These are phyloP conservation scores for Prinia subflava DNA, from an alignment of 2,113 vertebrate genomes.

Conservation along the genomic window DNA sequence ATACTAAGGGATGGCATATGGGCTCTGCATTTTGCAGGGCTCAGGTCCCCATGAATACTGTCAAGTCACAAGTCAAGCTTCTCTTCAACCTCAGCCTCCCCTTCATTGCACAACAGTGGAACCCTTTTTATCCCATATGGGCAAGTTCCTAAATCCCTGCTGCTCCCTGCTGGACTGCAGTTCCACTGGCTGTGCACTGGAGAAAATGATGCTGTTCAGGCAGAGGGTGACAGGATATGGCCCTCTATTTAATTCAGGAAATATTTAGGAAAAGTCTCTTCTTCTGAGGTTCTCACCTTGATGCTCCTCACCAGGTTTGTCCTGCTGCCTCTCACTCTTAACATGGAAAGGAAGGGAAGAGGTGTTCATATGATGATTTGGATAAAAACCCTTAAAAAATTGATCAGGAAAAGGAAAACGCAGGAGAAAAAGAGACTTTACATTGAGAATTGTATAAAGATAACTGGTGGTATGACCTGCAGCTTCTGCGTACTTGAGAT, in stretches of 20 bases:
- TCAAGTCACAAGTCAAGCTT: neutral
- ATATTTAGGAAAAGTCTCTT: neutral
- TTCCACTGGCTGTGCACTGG: neutral
- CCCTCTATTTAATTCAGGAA: rapidly evolving
- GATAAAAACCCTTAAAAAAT: neutral
- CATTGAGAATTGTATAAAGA: neutral
- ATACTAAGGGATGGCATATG: neutral
- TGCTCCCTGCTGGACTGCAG: neutral
- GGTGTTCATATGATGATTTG: neutral
- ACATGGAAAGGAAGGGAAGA: neutral
- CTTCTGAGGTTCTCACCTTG: neutral
- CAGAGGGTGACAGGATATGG: neutral
- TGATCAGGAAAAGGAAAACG: neutral
- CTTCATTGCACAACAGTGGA: neutral
- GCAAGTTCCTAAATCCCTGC: neutral
- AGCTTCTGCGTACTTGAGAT: neutral
- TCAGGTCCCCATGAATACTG: neutral
- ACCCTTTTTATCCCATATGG: neutral
- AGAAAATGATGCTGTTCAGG: neutral
- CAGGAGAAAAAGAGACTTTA: neutral
- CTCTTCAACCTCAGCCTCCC: neutral
- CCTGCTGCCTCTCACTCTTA: neutral
- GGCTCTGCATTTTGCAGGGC: neutral
- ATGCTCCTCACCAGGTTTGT: neutral
- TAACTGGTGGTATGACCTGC: neutral